Base-by-base conservation (phyloP, 2,797 vertebrate genomes). In the Gorsachius magnificus region DNA sequence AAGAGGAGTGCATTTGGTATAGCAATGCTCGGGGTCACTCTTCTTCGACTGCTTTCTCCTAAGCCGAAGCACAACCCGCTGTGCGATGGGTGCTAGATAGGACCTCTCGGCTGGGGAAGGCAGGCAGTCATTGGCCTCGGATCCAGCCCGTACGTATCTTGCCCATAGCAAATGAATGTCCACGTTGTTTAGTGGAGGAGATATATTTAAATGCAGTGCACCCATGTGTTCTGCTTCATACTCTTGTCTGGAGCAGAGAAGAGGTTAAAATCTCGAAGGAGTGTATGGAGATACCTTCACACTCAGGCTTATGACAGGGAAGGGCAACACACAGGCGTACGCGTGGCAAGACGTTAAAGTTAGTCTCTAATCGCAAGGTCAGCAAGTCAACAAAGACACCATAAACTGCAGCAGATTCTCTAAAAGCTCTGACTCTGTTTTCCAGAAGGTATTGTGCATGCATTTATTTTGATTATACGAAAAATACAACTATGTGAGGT, bases 381-480 rank as follows among this genome's bases (percentile, higher is more conserved):
- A 89, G 56, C 56, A 36, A 60, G 48, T 68, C 86, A 68, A 6
- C 63, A 84, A 33, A 86, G 38, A 15, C 54, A 46, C 76, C 45
- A 10, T 12, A 46, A 79, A 54, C 22, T 61, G 60, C 72, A 87
- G 72, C 89, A 89, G 68, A 61, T 19, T 61, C 93, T 80, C 71
- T 13, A 17, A 70, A 75, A 83, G n/a, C 81, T 83, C 75, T 61
- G 13, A 22, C 54, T 87, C 46, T 71, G 19, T 51, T 90, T 89
- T n/a, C 82, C 61, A 72, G 8, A 90, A 93, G 78, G 54, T 54
- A 41, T 95, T 43, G 54, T 70, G 41, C 71, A 25, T 14, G 0
- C 13, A n/a, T 96, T 96, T 95, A 77, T 95, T 97, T 96, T 97
- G 94, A 93, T 97, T 92, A 89, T 86, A 80, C 89, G 86, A 92